A percentile compares a stretch with the other conserved stretches of the same genome.
Evolutionary conservation across 2,797 vertebrate genomes (phyloP).

Genomic region (Acanthurus tractus): DNA sequence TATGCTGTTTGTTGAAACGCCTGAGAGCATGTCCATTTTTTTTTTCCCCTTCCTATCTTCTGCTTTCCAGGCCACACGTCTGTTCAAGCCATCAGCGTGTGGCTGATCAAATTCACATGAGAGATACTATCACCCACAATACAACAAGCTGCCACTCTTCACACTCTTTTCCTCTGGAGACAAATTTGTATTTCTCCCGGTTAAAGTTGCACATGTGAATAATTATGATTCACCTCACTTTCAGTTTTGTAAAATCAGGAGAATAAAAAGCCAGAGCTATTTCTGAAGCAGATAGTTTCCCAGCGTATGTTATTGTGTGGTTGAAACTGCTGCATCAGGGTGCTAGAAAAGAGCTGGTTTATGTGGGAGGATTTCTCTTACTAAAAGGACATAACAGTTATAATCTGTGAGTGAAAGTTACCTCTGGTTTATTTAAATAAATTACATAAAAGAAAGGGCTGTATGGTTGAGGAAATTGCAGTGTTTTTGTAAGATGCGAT

Average conservation of each 20-base stretch:
- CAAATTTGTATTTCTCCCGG: slow-evolving; percentile 55
- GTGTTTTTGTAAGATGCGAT: slow-evolving; percentile 1
- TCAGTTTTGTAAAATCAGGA: slow-evolving; percentile 42
- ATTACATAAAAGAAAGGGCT: slow-evolving; percentile 14
- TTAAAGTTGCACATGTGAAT: slow-evolving; percentile 62
- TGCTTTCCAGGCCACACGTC: slow-evolving; percentile 79
- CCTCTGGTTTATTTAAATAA: slow-evolving; percentile 47
- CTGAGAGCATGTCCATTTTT: slow-evolving; percentile 63
- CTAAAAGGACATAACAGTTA: slow-evolving; percentile 13
- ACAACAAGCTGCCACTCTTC: slow-evolving; percentile 73
- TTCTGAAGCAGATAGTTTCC: slow-evolving; percentile 39
- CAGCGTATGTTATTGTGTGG: slow-evolving; percentile 46
- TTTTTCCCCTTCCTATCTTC: slow-evolving; percentile 45
- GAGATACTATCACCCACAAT: slow-evolving; percentile 78
- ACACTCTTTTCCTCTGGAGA: slow-evolving; percentile 63
- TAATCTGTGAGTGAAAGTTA: slow-evolving; percentile 41
- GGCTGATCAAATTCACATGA: slow-evolving; percentile 84
- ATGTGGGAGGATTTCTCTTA: slow-evolving; percentile 38
- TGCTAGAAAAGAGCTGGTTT: slow-evolving; percentile 57
- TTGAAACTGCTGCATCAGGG: slow-evolving; percentile 53
- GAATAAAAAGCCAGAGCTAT: background rate
- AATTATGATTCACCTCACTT: slow-evolving; percentile 33
- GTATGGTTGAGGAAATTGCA: slow-evolving; percentile 22
- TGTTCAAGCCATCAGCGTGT: slow-evolving; percentile 83
- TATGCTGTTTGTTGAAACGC: slow-evolving; percentile 87